Base-by-base conservation (phyloP, 2,888 invertebrate genomes). In the Drosophila limbata region DNA sequence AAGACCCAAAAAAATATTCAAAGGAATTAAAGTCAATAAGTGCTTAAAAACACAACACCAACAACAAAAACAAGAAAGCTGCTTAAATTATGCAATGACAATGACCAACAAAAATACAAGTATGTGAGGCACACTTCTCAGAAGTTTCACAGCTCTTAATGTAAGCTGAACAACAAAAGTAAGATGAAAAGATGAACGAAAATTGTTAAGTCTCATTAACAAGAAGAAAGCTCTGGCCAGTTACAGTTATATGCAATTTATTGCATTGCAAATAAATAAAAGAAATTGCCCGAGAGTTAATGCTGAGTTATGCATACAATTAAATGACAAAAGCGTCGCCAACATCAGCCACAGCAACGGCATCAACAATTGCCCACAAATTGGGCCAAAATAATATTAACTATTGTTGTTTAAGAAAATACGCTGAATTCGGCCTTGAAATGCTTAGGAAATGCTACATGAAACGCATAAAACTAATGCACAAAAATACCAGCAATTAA, bases 401-500 rank as follows among this genome's bases (percentile, higher is more conserved):
- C 63, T 50, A 62, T 63, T 62, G 60, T 31, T 56, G 51, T 45
- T 50, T 10, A 13, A 9, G 4, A 19, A 47, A 33, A 47, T 17
- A 47, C 35, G 11, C 9, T 47, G 10, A 42, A 19, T 35, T 61
- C 19, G 81, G 71, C 89, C 82, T 87, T 87, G 88, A 79, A 73
- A 73, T 45, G 55, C 61, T 84, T 84, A 47, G 60, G 73, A 86
- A 77, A 86, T 68, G 59, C 55, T 62, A 76, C 83, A 82, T 84
- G 85, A 87, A 87, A 84, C 88, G 87, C 89, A 84, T 75, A 78
- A 80, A 81, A 75, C 63, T 69, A 80, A 66, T 77, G 64, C 73
- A 77, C 28, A 55, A 37, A 17, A 45, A 70, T 31, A 57, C 11
- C 28, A 37, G 40, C 31, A 33, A 8, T n/a, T 4, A 31, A n/a